A percentile compares a stretch with the other conserved stretches of the same genome.
phyloP scores from a whole-genome alignment of 2,888 invertebrate species.

The Chrysodeixis includens region DNA sequence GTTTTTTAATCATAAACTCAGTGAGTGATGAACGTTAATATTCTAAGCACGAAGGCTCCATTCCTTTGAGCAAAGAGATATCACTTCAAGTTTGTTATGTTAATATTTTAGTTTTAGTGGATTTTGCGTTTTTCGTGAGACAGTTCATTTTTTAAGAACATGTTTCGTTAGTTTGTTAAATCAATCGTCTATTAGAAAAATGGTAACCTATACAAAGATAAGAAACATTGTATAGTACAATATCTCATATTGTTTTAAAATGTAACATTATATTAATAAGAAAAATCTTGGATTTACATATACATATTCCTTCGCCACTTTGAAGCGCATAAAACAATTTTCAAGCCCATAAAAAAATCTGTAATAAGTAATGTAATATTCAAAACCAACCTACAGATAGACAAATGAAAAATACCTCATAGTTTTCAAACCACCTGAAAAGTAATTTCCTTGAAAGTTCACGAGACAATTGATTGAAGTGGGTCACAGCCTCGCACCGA shows the following conservation, averaged over 20 bases:
- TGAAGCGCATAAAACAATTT: no score
- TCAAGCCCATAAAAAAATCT: no score
- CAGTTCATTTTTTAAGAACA: neutral
- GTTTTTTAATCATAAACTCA: conserved; percentile 4
- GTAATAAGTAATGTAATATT: no score
- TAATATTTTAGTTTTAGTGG: conserved; percentile 1
- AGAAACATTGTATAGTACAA: no score
- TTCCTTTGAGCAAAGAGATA: conserved; percentile 1
- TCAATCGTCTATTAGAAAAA: neutral
- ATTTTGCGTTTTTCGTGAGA: neutral
- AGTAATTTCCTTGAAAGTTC: neutral
- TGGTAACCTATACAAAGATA: no score
- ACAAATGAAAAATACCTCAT: no score
- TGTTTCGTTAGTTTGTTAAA: neutral
- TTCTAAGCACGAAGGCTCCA: conserved; percentile 5
- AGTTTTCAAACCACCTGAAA: neutral
- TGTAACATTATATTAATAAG: no score
- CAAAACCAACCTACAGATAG: no score
- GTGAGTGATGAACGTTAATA: neutral
- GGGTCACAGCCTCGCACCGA: neutral
- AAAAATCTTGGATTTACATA: no score
- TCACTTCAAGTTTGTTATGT: conserved; percentile 6
- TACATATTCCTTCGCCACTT: no score
- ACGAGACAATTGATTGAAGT: conserved; percentile 4
- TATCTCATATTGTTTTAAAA: no score